phyloP scores from a whole-genome alignment of 2,113 vertebrate genomes.

The Oceanites oceanicus region DNA sequence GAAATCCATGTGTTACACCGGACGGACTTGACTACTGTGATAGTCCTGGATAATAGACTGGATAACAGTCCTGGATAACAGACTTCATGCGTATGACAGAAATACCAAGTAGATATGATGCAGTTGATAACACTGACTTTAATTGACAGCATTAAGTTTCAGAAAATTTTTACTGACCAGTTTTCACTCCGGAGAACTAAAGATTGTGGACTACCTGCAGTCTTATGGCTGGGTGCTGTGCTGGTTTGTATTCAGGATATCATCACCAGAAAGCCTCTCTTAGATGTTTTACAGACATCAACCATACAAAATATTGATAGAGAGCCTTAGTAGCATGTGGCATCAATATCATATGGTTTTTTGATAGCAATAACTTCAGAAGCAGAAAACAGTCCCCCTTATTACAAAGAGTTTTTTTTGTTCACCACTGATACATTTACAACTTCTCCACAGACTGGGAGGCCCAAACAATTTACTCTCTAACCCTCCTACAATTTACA shows the following conservation, averaged over 20 bases:
- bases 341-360: accelerated
- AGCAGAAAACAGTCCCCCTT: background rate
- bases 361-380: background rate
- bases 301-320: background rate
- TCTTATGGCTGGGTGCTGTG: background rate
- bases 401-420: background rate
- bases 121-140: background rate
- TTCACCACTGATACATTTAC: background rate
- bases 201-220: background rate
- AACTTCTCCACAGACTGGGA: background rate
- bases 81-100: background rate
- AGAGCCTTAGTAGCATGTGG: background rate
- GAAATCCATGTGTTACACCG: background rate
- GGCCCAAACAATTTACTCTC: background rate
- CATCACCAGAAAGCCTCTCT: background rate
- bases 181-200: background rate
- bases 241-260: background rate
- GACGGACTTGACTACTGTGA: background rate
- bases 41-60: background rate
- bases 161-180: background rate
- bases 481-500: background rate
- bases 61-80: background rate
- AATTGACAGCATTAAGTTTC: background rate
- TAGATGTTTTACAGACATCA: background rate
- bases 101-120: background rate